A percentile compares a stretch with the other conserved stretches of the same genome.
phyloP scores from a whole-genome alignment of 1,140 invertebrate genomes.

The Aphaenogaster rudis region DNA sequence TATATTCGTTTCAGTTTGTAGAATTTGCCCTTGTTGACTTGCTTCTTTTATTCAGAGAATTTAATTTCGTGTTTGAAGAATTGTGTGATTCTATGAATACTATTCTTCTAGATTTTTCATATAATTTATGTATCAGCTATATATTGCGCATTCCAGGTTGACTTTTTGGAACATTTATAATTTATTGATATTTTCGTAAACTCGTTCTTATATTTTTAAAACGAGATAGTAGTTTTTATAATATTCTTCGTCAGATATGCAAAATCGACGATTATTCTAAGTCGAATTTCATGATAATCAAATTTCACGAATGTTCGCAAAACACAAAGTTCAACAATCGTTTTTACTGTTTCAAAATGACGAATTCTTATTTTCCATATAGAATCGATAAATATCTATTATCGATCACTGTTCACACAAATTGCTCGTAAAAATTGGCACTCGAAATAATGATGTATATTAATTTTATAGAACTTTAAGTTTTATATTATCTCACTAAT shows the following conservation, averaged over 20 bases:
- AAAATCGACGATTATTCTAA: not conserved
- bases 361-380: not conserved
- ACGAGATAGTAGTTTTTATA: not conserved
- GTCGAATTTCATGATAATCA: not conserved
- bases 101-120: not conserved
- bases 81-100: not conserved
- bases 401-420: not conserved
- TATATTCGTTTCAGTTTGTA: not conserved
- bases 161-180: not conserved
- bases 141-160: not conserved
- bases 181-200: not conserved
- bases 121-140: not conserved
- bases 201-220: not conserved
- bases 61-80: not conserved
- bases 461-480: not conserved
- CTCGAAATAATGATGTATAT: not conserved
- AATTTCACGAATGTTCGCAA: not conserved
- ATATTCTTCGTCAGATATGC: not conserved
- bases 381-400: not conserved
- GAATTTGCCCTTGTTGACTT: not conserved
- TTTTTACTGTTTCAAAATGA: not conserved
- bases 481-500: not conserved
- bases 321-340: not conserved
- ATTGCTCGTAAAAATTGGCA: not conserved
- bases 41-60: not conserved